Conservation (phyloP, 2,113 vertebrate genomes). For the Oreochromis tanganicae region DNA sequence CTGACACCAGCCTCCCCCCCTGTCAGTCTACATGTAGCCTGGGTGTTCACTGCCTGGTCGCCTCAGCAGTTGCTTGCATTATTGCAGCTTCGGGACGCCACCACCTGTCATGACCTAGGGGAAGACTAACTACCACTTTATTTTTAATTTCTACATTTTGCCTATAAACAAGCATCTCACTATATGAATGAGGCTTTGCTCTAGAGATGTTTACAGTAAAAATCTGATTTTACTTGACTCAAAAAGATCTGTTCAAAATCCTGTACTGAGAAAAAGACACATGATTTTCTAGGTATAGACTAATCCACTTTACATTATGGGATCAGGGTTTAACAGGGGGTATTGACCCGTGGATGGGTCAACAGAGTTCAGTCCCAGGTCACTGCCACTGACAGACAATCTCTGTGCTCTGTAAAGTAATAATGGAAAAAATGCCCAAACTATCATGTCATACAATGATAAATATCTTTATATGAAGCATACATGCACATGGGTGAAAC, state of each 20-base stretch:
- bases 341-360: conserved; percentile 17
- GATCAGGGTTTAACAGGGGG: conserved; percentile 10
- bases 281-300: conserved; percentile 23
- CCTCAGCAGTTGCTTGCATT: conserved; percentile 16
- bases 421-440: accelerated
- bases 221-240: neutral
- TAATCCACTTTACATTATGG: conserved; percentile 55
- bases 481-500: neutral
- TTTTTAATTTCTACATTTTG: neutral
- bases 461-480: neutral
- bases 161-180: accelerated
- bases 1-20: neutral
- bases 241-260: neutral
- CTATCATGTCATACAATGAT: neutral
- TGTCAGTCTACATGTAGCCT: conserved; percentile 30
- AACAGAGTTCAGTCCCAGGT: conserved; percentile 25
- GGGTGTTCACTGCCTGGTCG: neutral
- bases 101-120: conserved; percentile 29
- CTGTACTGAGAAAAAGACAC: neutral
- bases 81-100: neutral
- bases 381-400: neutral
- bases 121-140: neutral
- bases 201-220: neutral
- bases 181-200: neutral
- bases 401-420: neutral